Conservation (phyloP, 2,888 invertebrate genomes). For the Pseudococcus longispinus region DNA sequence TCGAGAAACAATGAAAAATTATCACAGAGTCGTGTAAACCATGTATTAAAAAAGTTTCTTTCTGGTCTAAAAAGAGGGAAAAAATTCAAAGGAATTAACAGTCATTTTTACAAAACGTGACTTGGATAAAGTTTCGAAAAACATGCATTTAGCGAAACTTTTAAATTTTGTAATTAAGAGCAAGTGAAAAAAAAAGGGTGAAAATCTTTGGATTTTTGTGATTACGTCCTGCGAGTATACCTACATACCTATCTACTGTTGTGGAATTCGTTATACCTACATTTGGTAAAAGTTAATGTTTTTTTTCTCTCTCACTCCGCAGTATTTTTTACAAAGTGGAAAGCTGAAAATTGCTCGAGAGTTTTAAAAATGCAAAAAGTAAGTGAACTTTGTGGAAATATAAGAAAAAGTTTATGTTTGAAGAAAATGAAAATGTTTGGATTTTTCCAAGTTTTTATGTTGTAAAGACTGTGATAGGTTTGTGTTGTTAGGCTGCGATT, state of each 20-base stretch:
- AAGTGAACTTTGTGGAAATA: slow-evolving; percentile 14
- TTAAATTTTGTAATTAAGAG: slow-evolving; percentile 22
- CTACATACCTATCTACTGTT: background rate
- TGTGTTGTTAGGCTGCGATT: background rate
- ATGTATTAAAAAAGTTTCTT: slow-evolving; percentile 5
- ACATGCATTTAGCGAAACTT: slow-evolving; percentile 19
- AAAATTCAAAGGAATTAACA: slow-evolving; percentile 3
- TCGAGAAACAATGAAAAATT: background rate
- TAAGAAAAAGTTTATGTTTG: slow-evolving; percentile 18
- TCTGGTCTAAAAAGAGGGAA: slow-evolving; percentile 9
- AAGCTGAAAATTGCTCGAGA: slow-evolving; percentile 7
- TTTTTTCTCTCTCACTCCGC: background rate
- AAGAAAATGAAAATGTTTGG: slow-evolving; percentile 21
- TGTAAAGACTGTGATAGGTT: background rate
- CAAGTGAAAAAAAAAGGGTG: background rate
- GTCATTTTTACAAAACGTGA: slow-evolving; percentile 17
- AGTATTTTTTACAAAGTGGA: background rate
- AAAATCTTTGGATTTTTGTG: slow-evolving; percentile 14
- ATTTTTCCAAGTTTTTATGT: background rate
- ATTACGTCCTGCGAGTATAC: background rate
- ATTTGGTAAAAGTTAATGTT: background rate
- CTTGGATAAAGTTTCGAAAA: slow-evolving; percentile 6
- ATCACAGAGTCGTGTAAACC: background rate
- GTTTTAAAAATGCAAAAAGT: slow-evolving; percentile 18
- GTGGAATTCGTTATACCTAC: background rate